These are phyloP conservation scores for Euwallacea similis DNA, from an alignment of 1,140 invertebrate genomes.

Conservation along the genomic window DNA sequence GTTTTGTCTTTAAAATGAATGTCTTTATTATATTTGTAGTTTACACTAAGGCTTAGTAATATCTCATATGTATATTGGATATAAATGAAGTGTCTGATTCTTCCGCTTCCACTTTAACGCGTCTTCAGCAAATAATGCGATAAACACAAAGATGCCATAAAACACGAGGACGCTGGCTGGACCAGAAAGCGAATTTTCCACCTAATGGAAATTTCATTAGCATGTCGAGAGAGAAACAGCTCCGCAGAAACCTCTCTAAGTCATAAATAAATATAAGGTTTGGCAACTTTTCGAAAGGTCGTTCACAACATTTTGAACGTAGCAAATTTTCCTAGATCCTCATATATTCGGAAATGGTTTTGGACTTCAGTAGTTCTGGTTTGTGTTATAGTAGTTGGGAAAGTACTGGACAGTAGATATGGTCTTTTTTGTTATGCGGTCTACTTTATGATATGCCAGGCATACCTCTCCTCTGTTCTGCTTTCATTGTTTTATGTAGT, in stretches of 20 bases:
- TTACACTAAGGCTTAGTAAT: too few relatives aligned
- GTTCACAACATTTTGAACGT: slow-evolving; percentile 1
- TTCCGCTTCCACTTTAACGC: too few relatives aligned
- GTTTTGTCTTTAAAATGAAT: too few relatives aligned
- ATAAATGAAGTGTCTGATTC: too few relatives aligned
- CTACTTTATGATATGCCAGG: too few relatives aligned
- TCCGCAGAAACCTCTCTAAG: slow-evolving; percentile 4
- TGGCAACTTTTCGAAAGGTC: neutral
- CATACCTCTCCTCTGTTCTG: too few relatives aligned
- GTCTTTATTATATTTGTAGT: too few relatives aligned
- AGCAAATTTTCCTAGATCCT: neutral
- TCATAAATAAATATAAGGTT: slow-evolving; percentile 16
- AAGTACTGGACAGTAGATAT: too few relatives aligned
- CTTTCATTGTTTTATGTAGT: too few relatives aligned
- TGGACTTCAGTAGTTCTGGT: neutral
- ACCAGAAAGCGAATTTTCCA: slow-evolving; percentile 10
- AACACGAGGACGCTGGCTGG: neutral
- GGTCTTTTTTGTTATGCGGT: too few relatives aligned
- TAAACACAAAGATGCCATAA: neutral
- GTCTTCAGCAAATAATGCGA: too few relatives aligned
- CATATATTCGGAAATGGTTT: neutral
- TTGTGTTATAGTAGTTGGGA: neutral
- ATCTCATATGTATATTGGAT: too few relatives aligned
- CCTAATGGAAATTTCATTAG: slow-evolving; percentile 21
- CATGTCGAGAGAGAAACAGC: neutral